Conservation (phyloP, 2,888 invertebrate genomes). For the Drymonia ruficornis region DNA sequence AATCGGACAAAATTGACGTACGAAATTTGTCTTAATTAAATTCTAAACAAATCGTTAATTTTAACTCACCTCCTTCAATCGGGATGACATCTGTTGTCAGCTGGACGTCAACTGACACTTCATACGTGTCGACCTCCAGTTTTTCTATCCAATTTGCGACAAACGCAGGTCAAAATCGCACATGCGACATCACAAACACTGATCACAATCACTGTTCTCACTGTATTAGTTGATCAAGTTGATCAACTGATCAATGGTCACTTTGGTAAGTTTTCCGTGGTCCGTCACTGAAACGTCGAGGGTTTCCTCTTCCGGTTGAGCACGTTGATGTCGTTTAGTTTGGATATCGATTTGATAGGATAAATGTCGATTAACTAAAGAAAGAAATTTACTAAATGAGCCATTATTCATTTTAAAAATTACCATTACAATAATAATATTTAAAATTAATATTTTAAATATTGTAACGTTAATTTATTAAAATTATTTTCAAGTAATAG, state of each 20-base stretch:
- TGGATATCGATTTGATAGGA: conserved; percentile 16
- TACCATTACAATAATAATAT: no score
- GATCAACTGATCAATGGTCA: conserved; percentile 28
- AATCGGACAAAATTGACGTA: no score
- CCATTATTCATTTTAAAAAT: no score
- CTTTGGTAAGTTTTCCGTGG: conserved; percentile 28
- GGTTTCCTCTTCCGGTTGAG: conserved; percentile 43
- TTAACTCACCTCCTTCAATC: conserved; percentile 74
- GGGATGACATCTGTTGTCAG: conserved; percentile 84
- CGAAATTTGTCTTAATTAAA: no score
- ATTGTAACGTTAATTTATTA: no score
- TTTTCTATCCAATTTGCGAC: conserved; percentile 55
- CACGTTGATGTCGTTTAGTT: conserved; percentile 33
- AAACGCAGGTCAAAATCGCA: conserved; percentile 42
- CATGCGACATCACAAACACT: conserved; percentile 51
- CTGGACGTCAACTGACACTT: conserved; percentile 82
- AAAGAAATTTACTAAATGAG: background rate
- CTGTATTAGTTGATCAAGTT: conserved; percentile 31
- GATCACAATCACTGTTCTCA: conserved; percentile 27
- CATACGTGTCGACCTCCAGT: conserved; percentile 83
- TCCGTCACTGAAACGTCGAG: conserved; percentile 37
- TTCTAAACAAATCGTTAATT: background rate
- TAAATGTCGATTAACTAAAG: conserved; percentile 3
- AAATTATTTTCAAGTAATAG: no score
- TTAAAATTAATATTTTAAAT: no score